phyloP scores from a whole-genome alignment of 1,140 invertebrate species.

The Bombus affinis region DNA sequence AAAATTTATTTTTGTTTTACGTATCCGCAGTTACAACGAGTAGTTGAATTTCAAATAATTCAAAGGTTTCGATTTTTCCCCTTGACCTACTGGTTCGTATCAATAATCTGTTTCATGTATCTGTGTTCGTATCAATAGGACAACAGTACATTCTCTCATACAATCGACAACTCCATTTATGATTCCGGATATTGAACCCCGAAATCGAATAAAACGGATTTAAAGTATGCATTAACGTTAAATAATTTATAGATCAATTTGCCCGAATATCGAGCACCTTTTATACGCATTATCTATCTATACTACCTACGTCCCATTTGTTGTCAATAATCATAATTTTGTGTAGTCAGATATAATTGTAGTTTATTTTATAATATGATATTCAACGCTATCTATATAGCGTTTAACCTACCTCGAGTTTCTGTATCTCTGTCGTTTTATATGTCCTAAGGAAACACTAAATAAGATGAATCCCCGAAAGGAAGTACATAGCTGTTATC shows the following conservation, averaged over 20 bases:
- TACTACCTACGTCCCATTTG: background rate
- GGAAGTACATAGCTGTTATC: too few species aligned
- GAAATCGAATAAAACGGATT: conserved; percentile 55
- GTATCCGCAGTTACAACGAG: background rate
- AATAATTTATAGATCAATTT: conserved; percentile 59
- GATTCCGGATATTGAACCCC: conserved; percentile 43
- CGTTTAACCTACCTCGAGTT: too few species aligned
- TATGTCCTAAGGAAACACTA: too few species aligned
- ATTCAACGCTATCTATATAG: too few species aligned
- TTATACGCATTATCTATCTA: conserved; percentile 24
- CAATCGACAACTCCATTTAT: conserved; percentile 46
- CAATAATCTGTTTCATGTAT: background rate
- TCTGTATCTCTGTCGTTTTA: too few species aligned
- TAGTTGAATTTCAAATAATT: background rate
- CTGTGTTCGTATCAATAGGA: too few species aligned
- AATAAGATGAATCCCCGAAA: too few species aligned
- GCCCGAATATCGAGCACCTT: conserved; percentile 43
- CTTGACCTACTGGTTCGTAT: background rate
- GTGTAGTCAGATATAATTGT: background rate
- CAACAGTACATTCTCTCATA: conserved; percentile 33
- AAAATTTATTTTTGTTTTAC: background rate
- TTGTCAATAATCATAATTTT: conserved; percentile 33
- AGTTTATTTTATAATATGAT: background rate
- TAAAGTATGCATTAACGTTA: conserved; percentile 60
- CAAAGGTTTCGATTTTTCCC: background rate